These are phyloP conservation scores for Notothenia coriiceps DNA, from an alignment of 2,113 vertebrate species.

Conservation along the genomic window DNA sequence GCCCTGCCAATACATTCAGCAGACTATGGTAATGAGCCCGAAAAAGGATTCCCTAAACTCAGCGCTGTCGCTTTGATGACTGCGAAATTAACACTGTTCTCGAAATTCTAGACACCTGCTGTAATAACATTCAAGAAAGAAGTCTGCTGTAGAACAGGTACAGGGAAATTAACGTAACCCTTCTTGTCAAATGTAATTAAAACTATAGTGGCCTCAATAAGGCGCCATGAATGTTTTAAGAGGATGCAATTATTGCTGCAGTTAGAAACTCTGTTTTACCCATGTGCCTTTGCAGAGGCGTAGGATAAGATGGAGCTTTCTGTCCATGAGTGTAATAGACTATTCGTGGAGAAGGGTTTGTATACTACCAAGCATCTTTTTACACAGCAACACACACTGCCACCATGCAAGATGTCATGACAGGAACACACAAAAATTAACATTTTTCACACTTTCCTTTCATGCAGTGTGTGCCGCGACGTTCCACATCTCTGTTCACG, in stretches of 20 bases:
- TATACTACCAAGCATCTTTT: not conserved
- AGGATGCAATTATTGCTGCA: slow-evolving; percentile 45
- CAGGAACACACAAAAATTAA: slow-evolving; percentile 21
- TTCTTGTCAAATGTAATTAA: slow-evolving; percentile 76
- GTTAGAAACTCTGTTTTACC: slow-evolving; percentile 20
- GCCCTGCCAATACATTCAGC: slow-evolving; percentile 73
- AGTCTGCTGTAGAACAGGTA: slow-evolving; percentile 56
- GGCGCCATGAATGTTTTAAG: slow-evolving; percentile 52
- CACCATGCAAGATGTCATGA: not conserved
- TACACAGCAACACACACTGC: not conserved
- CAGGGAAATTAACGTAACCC: slow-evolving; percentile 70
- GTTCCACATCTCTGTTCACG: slow-evolving; percentile 70
- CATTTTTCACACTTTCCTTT: slow-evolving; percentile 44
- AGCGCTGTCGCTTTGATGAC: slow-evolving; percentile 75
- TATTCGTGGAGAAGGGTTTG: not conserved
- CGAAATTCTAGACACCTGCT: slow-evolving; percentile 75
- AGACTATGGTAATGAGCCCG: slow-evolving; percentile 77
- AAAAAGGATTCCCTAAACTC: slow-evolving; percentile 71
- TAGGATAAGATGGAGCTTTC: slow-evolving; percentile 31
- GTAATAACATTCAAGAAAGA: slow-evolving; percentile 72
- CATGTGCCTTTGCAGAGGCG: slow-evolving; percentile 8
- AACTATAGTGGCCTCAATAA: slow-evolving; percentile 48
- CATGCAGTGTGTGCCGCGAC: slow-evolving; percentile 59
- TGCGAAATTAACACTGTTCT: slow-evolving; percentile 74
- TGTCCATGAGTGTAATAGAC: slow-evolving; percentile 21